phyloP scores from a whole-genome alignment of 1,140 invertebrate genomes.

The Cephus cinctus region DNA sequence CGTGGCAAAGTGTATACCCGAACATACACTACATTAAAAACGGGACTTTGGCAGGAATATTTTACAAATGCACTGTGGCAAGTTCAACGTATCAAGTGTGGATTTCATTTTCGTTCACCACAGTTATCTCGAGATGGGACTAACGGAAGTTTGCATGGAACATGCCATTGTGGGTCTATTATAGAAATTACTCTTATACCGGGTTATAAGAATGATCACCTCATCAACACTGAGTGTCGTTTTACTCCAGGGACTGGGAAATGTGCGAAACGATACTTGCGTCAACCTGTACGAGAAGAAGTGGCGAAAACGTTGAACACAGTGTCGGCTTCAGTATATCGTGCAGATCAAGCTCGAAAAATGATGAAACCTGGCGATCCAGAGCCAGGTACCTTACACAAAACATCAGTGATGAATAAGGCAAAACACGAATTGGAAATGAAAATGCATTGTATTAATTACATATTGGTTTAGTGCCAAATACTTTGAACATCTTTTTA shows the following conservation, averaged over 20 bases:
- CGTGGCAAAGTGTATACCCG: too few relatives aligned
- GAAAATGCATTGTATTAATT: too few relatives aligned
- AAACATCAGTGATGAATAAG: slow-evolving; percentile 4
- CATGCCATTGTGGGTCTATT: slow-evolving; percentile 1
- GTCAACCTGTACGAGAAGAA: slow-evolving; percentile 5
- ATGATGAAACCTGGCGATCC: slow-evolving; percentile 20
- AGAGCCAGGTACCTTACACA: slow-evolving; percentile 17
- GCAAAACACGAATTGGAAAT: slow-evolving; percentile 12
- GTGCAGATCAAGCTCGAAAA: slow-evolving; percentile 11
- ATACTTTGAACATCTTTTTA: too few relatives aligned
- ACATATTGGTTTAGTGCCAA: too few relatives aligned
- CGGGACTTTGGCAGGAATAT: not conserved
- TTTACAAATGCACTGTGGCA: not conserved
- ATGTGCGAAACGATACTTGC: slow-evolving; percentile 16
- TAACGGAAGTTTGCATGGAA: not conserved
- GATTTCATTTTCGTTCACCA: slow-evolving; percentile 1
- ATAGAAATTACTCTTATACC: not conserved
- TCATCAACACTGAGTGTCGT: slow-evolving; percentile 1
- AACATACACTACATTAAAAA: too few relatives aligned
- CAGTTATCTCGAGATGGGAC: not conserved
- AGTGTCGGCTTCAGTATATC: slow-evolving; percentile 10
- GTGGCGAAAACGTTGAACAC: slow-evolving; percentile 1
- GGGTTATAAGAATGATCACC: not conserved
- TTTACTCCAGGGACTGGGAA: not conserved
- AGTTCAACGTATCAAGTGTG: not conserved